A percentile compares a stretch with the other conserved stretches of the same genome.
phyloP scores from a whole-genome alignment of 2,888 invertebrate genomes.

The Phorcus lineatus region DNA sequence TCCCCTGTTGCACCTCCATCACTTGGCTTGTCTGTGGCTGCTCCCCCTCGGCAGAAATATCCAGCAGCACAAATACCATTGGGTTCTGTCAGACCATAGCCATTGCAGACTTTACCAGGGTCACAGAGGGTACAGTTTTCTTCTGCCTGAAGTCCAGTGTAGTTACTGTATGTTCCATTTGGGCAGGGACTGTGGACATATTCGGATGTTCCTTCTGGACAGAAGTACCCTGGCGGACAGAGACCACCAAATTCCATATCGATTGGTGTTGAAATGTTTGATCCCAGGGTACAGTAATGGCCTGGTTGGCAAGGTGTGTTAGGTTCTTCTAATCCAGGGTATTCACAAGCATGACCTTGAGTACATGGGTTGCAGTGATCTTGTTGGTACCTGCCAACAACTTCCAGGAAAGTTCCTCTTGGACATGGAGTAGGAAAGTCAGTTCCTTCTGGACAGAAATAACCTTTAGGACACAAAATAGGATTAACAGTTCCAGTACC shows the following conservation, averaged over 20 bases:
- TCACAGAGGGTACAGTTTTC: conserved; percentile 68
- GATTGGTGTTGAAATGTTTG: conserved; percentile 53
- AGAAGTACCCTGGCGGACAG: conserved; percentile 72
- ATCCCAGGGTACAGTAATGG: conserved; percentile 66
- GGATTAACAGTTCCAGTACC: conserved; percentile 60
- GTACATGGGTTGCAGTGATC: conserved; percentile 66
- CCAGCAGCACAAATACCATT: conserved; percentile 69
- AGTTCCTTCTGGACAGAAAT: conserved; percentile 69
- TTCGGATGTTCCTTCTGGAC: conserved; percentile 65
- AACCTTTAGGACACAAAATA: conserved; percentile 67
- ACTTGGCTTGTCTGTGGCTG: conserved; percentile 64
- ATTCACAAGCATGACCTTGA: conserved; percentile 68
- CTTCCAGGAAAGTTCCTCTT: conserved; percentile 63
- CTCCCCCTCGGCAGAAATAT: conserved; percentile 68
- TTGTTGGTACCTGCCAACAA: conserved; percentile 56
- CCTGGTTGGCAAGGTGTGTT: conserved; percentile 63
- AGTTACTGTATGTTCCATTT: conserved; percentile 72
- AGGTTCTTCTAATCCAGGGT: conserved; percentile 60
- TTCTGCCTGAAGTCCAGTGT: conserved; percentile 56
- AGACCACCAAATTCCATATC: conserved; percentile 58
- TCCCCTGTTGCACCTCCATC: conserved; percentile 72
- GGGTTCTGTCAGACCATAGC: conserved; percentile 63
- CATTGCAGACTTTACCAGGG: conserved; percentile 68
- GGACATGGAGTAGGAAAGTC: conserved; percentile 70
- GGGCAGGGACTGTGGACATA: conserved; percentile 64